Evolutionary conservation across 2,888 invertebrate species (phyloP).

Genomic region (Drosophila percnosoma): DNA sequence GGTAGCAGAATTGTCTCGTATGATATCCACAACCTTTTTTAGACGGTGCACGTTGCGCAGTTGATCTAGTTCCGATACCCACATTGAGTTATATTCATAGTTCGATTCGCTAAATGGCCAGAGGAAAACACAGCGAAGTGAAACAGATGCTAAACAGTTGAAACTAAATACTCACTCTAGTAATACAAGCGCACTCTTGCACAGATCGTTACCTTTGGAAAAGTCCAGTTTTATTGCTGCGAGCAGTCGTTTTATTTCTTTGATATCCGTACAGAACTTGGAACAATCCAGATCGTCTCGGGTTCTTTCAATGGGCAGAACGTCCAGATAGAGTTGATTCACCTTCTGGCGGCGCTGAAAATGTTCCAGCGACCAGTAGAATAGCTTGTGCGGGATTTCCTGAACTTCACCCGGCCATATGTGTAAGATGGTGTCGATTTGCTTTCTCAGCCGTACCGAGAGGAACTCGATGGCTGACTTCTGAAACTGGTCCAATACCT

Average conservation of each 20-base stretch:
- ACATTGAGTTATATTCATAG: slow-evolving; percentile 26
- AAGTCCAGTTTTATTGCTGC: slow-evolving; percentile 39
- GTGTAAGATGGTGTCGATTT: slow-evolving; percentile 26
- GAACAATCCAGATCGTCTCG: slow-evolving; percentile 43
- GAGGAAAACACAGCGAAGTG: background rate
- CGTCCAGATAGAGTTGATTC: slow-evolving; percentile 54
- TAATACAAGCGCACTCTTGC: slow-evolving; percentile 1
- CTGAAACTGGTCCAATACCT: slow-evolving; percentile 22
- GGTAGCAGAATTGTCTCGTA: accelerated
- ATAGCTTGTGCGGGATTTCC: slow-evolving; percentile 43
- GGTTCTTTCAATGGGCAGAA: slow-evolving; percentile 39
- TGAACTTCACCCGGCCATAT: slow-evolving; percentile 46
- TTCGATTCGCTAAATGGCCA: slow-evolving; percentile 27
- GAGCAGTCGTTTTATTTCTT: slow-evolving; percentile 37
- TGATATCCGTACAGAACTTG: slow-evolving; percentile 56
- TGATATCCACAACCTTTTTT: too few species aligned
- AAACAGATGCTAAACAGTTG: background rate
- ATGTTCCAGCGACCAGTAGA: slow-evolving; percentile 53
- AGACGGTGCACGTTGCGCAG: background rate
- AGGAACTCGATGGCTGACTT: slow-evolving; percentile 54
- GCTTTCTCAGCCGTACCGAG: slow-evolving; percentile 28
- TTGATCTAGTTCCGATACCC: slow-evolving; percentile 23
- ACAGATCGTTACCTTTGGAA: slow-evolving; percentile 22
- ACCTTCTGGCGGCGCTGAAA: slow-evolving; percentile 32
- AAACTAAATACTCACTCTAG: slow-evolving; percentile 36